Conservation (phyloP, 2,888 invertebrate genomes). For the Lordiphosa fenestrarum region DNA sequence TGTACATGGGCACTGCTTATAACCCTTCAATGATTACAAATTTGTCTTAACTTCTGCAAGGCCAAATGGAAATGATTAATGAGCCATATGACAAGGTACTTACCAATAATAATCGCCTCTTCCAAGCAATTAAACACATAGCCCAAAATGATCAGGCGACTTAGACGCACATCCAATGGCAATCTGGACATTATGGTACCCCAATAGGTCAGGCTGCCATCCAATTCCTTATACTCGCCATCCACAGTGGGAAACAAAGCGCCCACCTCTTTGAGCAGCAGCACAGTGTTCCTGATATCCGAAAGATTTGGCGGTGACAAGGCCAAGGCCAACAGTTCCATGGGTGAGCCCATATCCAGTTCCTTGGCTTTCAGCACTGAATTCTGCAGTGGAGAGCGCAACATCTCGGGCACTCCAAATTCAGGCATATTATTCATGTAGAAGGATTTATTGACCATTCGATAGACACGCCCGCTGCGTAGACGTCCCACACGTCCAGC, state of each 20-base stretch:
- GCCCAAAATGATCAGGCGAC: slow-evolving; percentile 92
- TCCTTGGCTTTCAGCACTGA: slow-evolving; percentile 90
- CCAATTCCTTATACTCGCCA: slow-evolving; percentile 82
- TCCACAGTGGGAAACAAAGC: slow-evolving; percentile 85
- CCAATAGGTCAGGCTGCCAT: slow-evolving; percentile 93
- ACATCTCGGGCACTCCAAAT: slow-evolving; percentile 87
- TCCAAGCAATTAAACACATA: slow-evolving; percentile 91
- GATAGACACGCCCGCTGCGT: slow-evolving; percentile 91
- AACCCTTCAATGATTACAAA: too few relatives aligned
- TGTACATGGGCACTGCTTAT: too few relatives aligned
- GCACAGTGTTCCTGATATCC: slow-evolving; percentile 90
- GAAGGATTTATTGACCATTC: slow-evolving; percentile 86
- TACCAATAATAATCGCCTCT: slow-evolving; percentile 91
- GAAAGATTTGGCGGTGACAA: slow-evolving; percentile 92
- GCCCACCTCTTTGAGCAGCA: slow-evolving; percentile 92
- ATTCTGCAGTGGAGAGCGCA: slow-evolving; percentile 89
- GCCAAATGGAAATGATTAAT: too few relatives aligned
- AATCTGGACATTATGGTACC: slow-evolving; percentile 91
- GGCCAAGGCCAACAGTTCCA: slow-evolving; percentile 89
- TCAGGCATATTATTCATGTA: slow-evolving; percentile 83
- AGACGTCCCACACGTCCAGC: slow-evolving; percentile 95
- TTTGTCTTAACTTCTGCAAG: too few relatives aligned
- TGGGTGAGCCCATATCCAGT: slow-evolving; percentile 90
- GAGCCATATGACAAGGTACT: neutral
- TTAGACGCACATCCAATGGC: slow-evolving; percentile 90